A percentile compares a stretch with the other conserved stretches of the same genome.
phyloP scores from a whole-genome alignment of 2,113 vertebrate species.

The Amphiprion ocellaris region DNA sequence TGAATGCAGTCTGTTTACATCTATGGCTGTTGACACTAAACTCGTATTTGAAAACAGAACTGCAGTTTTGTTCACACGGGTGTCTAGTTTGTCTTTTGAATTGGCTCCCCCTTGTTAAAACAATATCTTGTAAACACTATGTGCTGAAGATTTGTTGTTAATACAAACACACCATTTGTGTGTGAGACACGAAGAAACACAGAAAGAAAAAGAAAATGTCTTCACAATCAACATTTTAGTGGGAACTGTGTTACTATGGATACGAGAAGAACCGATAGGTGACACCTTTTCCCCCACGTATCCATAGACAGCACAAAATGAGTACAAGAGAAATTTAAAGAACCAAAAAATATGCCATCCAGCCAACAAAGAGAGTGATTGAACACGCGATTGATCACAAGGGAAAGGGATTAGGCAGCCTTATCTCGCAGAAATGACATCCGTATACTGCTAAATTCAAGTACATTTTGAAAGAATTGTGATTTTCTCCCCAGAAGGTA shows the following conservation, averaged over 20 bases:
- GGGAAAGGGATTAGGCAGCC: conserved; percentile 6
- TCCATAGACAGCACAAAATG: background rate
- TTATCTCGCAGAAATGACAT: background rate
- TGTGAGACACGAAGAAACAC: background rate
- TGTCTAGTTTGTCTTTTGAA: too few relatives aligned
- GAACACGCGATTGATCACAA: conserved; percentile 5
- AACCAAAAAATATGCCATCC: conserved; percentile 3
- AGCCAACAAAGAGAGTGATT: background rate
- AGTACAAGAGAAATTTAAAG: conserved; percentile 2
- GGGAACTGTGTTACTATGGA: background rate
- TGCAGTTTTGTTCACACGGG: too few relatives aligned
- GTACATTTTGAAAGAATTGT: too few relatives aligned
- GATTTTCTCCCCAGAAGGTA: too few relatives aligned
- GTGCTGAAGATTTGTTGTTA: too few relatives aligned
- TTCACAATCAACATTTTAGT: background rate
- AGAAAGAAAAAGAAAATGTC: background rate
- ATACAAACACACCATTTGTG: background rate
- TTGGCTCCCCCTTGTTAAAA: background rate
- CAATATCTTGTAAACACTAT: background rate
- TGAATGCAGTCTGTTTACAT: background rate
- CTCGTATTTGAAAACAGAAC: too few relatives aligned
- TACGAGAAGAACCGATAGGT: conserved; percentile 2
- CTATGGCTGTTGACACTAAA: background rate
- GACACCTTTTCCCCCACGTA: background rate
- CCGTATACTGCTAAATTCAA: too few relatives aligned